Evolutionary conservation across 2,888 invertebrate genomes (phyloP).

Genomic region (Bruchidius siliquastri): DNA sequence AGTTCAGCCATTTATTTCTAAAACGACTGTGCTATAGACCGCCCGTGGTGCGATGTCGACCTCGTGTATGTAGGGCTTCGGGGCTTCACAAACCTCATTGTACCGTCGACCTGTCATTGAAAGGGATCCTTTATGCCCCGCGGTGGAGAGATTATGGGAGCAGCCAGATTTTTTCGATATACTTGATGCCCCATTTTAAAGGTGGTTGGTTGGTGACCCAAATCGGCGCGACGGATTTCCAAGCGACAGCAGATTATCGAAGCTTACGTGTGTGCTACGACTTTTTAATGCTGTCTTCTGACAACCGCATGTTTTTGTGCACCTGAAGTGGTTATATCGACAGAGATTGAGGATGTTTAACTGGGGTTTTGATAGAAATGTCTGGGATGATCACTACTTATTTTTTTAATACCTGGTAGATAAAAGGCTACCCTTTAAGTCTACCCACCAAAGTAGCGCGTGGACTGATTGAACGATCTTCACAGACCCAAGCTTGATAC

Average conservation of each 20-base stretch:
- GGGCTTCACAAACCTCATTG: not conserved
- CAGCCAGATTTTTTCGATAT: not conserved
- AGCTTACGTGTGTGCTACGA: not conserved
- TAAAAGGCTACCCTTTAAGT: too few species aligned
- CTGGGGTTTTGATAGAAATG: too few species aligned
- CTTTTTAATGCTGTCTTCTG: not conserved
- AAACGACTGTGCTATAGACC: not conserved
- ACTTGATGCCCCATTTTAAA: not conserved
- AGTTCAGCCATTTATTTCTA: not conserved
- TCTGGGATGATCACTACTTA: too few species aligned
- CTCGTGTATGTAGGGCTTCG: not conserved
- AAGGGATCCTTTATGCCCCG: not conserved
- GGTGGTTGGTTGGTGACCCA: not conserved
- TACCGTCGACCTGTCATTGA: not conserved
- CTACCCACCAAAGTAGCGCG: too few species aligned
- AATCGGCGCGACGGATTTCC: not conserved
- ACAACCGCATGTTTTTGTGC: not conserved
- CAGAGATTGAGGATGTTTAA: not conserved
- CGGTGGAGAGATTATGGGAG: not conserved
- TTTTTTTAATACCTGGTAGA: too few species aligned
- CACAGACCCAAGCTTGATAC: too few species aligned
- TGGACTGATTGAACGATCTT: too few species aligned
- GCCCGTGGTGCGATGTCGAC: not conserved
- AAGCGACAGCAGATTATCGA: not conserved
- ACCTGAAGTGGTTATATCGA: not conserved